A percentile compares a stretch with the other conserved stretches of the same genome.
Evolutionary conservation across 2,113 vertebrate genomes (phyloP).

Genomic region (Pristiophorus japonicus): DNA sequence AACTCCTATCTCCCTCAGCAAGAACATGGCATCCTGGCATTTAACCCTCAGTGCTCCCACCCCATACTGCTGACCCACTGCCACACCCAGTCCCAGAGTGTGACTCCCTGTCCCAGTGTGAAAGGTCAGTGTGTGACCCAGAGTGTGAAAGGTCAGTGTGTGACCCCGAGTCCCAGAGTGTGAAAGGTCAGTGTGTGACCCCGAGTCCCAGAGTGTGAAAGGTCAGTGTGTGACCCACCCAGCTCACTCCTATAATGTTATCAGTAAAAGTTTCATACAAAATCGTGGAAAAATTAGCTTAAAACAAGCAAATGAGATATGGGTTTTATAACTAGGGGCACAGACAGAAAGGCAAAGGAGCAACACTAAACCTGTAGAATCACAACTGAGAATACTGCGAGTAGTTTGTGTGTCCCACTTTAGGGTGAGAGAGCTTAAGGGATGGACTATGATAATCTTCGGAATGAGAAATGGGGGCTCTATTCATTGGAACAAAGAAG

Average conservation of each 20-base stretch:
- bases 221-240: neutral
- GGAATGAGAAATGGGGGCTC: neutral
- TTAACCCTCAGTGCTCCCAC: neutral
- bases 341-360: no score
- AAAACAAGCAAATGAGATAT: neutral
- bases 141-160: no score
- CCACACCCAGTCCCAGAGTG: no score
- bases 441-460: neutral
- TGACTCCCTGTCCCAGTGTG: no score
- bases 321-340: no score
- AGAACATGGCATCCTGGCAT: neutral
- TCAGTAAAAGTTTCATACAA: neutral
- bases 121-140: no score
- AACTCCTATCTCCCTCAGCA: neutral
- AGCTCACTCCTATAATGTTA: neutral
- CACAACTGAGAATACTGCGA: no score
- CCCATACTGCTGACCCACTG: neutral
- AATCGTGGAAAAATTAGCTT: neutral
- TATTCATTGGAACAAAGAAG: neutral
- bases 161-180: neutral
- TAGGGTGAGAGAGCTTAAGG: no score
- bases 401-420: no score
- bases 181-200: no score
- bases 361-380: no score
- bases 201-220: neutral